Base-by-base conservation (phyloP, 1,140 invertebrate species). In the Thaumatotibia leucotreta region DNA sequence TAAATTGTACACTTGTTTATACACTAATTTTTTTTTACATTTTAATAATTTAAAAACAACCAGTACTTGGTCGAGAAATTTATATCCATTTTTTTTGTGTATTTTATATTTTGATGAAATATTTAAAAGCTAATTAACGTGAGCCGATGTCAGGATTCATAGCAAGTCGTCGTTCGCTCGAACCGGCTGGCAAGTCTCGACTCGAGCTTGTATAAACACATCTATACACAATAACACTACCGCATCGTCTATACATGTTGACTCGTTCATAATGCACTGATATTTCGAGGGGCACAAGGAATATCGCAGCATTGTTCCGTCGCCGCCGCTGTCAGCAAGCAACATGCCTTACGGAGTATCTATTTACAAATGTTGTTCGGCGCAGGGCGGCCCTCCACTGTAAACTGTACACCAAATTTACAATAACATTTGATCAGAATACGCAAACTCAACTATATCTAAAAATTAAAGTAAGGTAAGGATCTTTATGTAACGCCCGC, bases 1-100 rank as follows among this genome's bases (percentile, higher is more conserved):
- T 89, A 91, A 90, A 91, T 91, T 91, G 88, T 91, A 91, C 88
- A 88, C 80, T 89, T 85, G 82, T 89, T 87, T 91, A 91, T 88
- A 91, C 79, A 82, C 88, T 89, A 89, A 84, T 84, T 91, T 91
- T 90, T 80, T 91, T 91, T 91, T 89, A 89, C 85, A 89, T 89
- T 91, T 91, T 91, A 89, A 91, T 89, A 89, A 91, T 89, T 91
- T 91, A 89, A 91, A 88, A 89, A 89, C 86, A 89, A 91, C 86
- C 88, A 91, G 83, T 84, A 87, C 80, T 91, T 86, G 88, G 88
- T 91, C 86, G 87, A 86, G 80, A 88, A 87, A 88, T 91, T 90
- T 90, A 88, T 89, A 87, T 89, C 82, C 83, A 83, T 89, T 88
- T 91, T 89, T 91, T 88, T 91, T 89, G 85, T 88, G 82, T 89